These are phyloP conservation scores for Brachionus sp. DNA, from an alignment of 1,140 invertebrate species.

Conservation along the genomic window DNA sequence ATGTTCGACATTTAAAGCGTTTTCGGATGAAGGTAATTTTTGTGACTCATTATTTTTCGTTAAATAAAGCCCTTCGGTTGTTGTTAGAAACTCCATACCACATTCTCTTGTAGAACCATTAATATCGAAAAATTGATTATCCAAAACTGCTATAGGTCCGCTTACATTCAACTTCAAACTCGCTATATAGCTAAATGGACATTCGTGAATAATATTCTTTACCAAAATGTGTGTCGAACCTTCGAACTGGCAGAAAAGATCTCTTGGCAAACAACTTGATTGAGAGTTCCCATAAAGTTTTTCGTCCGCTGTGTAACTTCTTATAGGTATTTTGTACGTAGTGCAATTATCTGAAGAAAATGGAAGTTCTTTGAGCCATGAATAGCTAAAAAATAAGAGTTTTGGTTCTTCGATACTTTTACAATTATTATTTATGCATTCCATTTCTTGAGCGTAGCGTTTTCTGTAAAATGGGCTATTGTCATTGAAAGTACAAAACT, in stretches of 20 bases:
- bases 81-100: neutral
- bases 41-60: neutral
- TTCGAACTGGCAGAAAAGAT: neutral
- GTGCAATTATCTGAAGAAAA: slow-evolving; percentile 5
- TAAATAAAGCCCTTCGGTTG: neutral
- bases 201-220: neutral
- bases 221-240: neutral
- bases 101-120: neutral
- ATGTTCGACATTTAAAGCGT: neutral
- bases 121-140: neutral
- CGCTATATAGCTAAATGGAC: neutral
- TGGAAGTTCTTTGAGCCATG: neutral
- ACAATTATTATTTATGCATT: neutral
- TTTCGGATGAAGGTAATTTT: neutral
- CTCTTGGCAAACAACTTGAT: neutral
- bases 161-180: neutral
- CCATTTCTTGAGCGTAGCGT: neutral
- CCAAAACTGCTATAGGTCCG: neutral
- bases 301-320: neutral
- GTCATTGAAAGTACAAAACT: slow-evolving; percentile 1
- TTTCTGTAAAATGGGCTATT: slow-evolving; percentile 11
- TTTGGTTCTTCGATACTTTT: neutral
- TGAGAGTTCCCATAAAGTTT: neutral
- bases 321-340: neutral
- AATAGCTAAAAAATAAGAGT: neutral